Percentiles rank a stretch among this genome's conserved stretches.
Evolutionary conservation across 1,140 invertebrate genomes (phyloP).

Genomic region (Drosophila nebulosa): DNA sequence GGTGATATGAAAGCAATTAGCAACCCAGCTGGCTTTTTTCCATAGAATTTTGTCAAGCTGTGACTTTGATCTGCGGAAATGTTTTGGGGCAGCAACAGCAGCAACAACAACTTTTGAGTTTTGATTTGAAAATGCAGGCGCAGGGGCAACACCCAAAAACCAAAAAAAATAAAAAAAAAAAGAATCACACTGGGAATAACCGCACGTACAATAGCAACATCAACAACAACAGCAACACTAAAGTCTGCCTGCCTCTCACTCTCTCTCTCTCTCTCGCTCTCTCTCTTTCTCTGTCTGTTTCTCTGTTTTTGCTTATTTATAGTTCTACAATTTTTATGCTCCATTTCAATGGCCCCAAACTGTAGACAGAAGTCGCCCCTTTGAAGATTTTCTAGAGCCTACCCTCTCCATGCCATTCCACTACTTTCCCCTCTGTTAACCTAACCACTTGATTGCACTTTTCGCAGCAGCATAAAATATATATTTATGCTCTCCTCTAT

Average conservation of each 20-base stretch:
- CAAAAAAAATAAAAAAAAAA: no score
- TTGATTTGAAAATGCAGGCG: conserved; percentile 70
- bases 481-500: conserved; percentile 52
- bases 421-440: neutral
- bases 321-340: conserved; percentile 75
- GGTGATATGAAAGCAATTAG: conserved; percentile 75
- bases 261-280: neutral
- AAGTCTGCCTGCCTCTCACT: conserved; percentile 31
- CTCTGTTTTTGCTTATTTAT: conserved; percentile 54
- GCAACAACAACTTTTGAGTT: conserved; percentile 69
- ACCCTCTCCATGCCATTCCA: conserved; percentile 14
- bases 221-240: conserved; percentile 49
- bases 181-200: conserved; percentile 9
- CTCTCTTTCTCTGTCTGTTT: neutral
- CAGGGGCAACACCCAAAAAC: neutral
- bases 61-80: conserved; percentile 79
- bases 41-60: conserved; percentile 74
- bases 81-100: conserved; percentile 41
- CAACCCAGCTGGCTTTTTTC: conserved; percentile 62
- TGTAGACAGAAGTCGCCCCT: conserved; percentile 56
- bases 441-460: conserved; percentile 76
- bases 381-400: conserved; percentile 59
- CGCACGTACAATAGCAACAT: conserved; percentile 22
- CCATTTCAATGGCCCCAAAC: conserved; percentile 68
- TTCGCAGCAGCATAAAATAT: conserved; percentile 78